A percentile compares a stretch with the other conserved stretches of the same genome.
Evolutionary conservation across 1,140 invertebrate species (phyloP).

Genomic region (Antheraea mylitta): DNA sequence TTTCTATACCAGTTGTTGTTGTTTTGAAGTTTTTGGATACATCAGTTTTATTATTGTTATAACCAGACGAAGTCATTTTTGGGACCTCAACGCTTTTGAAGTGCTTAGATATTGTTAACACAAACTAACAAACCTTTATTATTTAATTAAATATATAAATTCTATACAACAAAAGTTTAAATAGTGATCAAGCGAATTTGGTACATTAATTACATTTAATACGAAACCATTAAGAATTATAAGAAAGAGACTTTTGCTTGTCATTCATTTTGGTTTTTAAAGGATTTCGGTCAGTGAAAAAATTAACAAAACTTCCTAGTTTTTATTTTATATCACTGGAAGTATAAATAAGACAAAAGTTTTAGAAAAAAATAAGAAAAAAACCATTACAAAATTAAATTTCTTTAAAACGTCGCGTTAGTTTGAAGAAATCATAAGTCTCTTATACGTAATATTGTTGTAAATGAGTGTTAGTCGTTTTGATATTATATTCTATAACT

Average conservation of each 20-base stretch:
- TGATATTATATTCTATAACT: slow-evolving; percentile 10
- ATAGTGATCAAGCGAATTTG: no score
- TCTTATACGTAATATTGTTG: slow-evolving; percentile 21
- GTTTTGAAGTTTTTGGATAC: slow-evolving; percentile 7
- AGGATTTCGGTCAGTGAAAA: no score
- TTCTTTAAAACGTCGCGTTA: background rate
- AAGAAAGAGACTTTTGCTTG: no score
- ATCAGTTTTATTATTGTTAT: background rate
- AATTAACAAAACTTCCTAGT: no score
- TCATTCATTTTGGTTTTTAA: background rate
- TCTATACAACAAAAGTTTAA: background rate
- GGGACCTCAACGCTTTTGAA: background rate
- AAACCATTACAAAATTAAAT: background rate
- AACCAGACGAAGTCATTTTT: background rate
- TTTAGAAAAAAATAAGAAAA: background rate
- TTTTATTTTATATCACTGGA: background rate
- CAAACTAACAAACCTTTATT: background rate
- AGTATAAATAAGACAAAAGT: slow-evolving; percentile 16
- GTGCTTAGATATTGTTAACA: background rate
- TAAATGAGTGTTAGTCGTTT: slow-evolving; percentile 18
- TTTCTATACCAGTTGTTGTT: slow-evolving; percentile 14
- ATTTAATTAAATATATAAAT: background rate
- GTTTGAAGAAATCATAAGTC: background rate
- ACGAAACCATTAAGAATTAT: no score
- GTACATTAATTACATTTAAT: no score